A percentile compares a stretch with the other conserved stretches of the same genome.
Evolutionary conservation across 2,888 invertebrate genomes (phyloP).

Genomic region (Lasioglossum pauxillum): DNA sequence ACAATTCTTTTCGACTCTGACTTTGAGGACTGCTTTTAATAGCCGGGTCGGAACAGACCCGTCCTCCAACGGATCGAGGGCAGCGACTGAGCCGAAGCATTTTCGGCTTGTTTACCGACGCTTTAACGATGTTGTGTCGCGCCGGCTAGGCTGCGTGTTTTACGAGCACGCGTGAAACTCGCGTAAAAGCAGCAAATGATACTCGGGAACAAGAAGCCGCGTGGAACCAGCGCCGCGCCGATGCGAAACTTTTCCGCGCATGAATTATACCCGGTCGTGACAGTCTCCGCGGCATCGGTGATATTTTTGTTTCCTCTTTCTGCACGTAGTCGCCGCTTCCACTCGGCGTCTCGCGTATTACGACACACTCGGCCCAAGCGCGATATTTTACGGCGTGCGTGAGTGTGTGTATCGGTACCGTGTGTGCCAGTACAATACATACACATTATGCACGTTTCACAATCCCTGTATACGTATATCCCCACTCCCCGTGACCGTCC

Average conservation of each 20-base stretch:
- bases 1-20: too few relatives aligned
- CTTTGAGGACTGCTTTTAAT: too few relatives aligned
- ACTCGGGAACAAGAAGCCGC: conserved; percentile 43
- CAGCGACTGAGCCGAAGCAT: neutral
- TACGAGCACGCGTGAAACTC: conserved; percentile 49
- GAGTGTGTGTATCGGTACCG: conserved; percentile 13
- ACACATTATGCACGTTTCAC: conserved; percentile 45
- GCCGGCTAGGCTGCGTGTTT: conserved; percentile 41
- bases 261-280: conserved; percentile 60
- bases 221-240: neutral
- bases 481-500: neutral
- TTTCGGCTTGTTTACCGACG: conserved; percentile 47
- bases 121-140: conserved; percentile 53
- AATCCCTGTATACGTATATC: neutral
- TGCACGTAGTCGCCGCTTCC: conserved; percentile 55
- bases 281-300: conserved; percentile 45
- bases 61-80: neutral
- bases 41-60: neutral
- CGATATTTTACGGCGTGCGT: conserved; percentile 55
- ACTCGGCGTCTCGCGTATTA: conserved; percentile 57
- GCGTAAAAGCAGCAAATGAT: conserved; percentile 57
- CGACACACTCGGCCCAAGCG: conserved; percentile 53
- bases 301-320: conserved; percentile 55
- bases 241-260: conserved; percentile 49
- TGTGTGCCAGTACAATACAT: neutral